Base-by-base conservation (phyloP, 2,797 vertebrate species). In the Arrhamphus sclerolepis region DNA sequence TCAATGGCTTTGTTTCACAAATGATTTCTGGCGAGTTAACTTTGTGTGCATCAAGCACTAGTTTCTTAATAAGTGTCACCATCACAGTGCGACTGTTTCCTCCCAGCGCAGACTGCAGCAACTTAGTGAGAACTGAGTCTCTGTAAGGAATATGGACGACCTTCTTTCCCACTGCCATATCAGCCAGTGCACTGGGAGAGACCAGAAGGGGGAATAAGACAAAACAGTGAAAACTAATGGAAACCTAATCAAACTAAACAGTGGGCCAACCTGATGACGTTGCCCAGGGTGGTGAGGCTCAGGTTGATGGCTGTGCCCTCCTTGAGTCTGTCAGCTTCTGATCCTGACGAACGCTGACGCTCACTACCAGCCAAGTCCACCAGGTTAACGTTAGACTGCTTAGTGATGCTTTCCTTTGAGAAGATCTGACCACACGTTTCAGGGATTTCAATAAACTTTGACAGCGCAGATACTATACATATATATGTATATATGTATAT, bases 51-150 rank as follows among this genome's bases (percentile, higher is more conserved):
- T 11, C 11, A 7, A 10, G 19, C 29, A 29, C 29, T 9, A 1
- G 42, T 55, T 16, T 50, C 4, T 54, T 6, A 26, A 18, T 17
- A 44, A 13, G 13, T 2, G n/a, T 34, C 2, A 95, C 95, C 96
- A 97, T 92, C 22, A 95, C 85, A 0, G 95, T 97, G 55, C 92
- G 93, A 77, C 96, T 97, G 89, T 96, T 97, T n/a, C 95, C 95
- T 4, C 95, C 96, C 62, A 97, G 88, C 0, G 95, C 95, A 6
- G 95, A 94, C 85, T 95, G 95, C 62, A 96, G 91, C 73, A 96
- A 86, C 82, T 95, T 96, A 60, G 95, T 97, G 46, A 97, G 93
- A 22, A 95, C 83, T 0, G 95, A 97, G 79, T 95, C 93, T 82
- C 96, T 89, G 79, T 96, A 97, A 1, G 96, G 96, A 38, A 97